Conservation (phyloP, 1,140 invertebrate species). For the Drosophila bocki region DNA sequence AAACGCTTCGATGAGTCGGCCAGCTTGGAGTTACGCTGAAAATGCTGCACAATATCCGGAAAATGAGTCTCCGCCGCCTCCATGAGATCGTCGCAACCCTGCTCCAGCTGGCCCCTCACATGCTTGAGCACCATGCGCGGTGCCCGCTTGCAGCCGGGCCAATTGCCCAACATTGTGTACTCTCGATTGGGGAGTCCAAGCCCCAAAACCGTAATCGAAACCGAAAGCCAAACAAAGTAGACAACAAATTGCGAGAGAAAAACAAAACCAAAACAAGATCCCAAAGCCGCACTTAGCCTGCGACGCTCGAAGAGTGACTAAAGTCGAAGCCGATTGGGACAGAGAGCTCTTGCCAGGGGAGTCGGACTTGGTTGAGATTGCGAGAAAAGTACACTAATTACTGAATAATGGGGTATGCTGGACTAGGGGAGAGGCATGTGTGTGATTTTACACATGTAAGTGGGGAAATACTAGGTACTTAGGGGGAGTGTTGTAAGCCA, state of each 20-base stretch:
- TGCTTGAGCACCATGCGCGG: slow-evolving; percentile 72
- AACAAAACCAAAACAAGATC: slow-evolving; percentile 18
- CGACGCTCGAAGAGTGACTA: slow-evolving; percentile 38
- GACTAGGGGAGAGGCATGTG: slow-evolving; percentile 8
- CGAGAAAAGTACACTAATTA: slow-evolving; percentile 10
- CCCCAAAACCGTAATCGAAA: slow-evolving; percentile 1
- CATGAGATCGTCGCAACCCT: slow-evolving; percentile 60
- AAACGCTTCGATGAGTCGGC: slow-evolving; percentile 92
- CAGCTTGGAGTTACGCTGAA: slow-evolving; percentile 90
- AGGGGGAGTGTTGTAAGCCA: not conserved
- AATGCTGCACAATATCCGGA: slow-evolving; percentile 88
- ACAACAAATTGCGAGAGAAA: slow-evolving; percentile 1
- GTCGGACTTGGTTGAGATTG: slow-evolving; percentile 16
- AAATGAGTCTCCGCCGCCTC: slow-evolving; percentile 61
- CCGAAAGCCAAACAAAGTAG: not conserved
- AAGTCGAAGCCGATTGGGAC: slow-evolving; percentile 12
- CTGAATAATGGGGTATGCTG: slow-evolving; percentile 16
- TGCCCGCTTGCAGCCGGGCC: slow-evolving; percentile 43
- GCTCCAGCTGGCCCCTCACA: slow-evolving; percentile 68
- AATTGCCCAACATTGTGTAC: slow-evolving; percentile 52
- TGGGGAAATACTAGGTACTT: not conserved
- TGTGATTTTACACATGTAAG: not conserved
- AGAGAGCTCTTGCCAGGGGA: slow-evolving; percentile 10
- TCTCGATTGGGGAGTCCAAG: not conserved
- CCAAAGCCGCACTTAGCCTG: slow-evolving; percentile 27